Base-by-base conservation (phyloP, 2,113 vertebrate genomes). In the Hippocampus barbouri region DNA sequence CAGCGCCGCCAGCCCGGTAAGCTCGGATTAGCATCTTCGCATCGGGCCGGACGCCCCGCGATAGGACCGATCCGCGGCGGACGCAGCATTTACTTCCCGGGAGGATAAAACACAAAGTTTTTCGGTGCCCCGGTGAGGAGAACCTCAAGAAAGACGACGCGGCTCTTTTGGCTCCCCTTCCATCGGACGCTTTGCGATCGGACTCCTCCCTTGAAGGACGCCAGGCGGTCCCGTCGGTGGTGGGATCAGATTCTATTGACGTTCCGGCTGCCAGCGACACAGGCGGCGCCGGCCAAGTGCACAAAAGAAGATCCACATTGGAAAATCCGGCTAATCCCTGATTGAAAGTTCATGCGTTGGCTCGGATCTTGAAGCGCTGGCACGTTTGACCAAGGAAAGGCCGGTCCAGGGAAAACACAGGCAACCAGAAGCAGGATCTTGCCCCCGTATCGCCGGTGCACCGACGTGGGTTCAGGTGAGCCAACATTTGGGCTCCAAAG, bases 331-430 rank as follows among this genome's bases (percentile, higher is more conserved):
- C 92, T 94, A 93, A 94, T 94, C 93, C 92, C 90, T 92, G 93
- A 93, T 93, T 94, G 92, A 94, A 94, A 94, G 93, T 94, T 93
- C 93, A 93, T 92, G 92, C 92, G 86, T 92, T 94, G 93, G 93
- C 93, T 92, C 89, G 85, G 85, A 91, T 93, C 90, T 92, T 90
- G 91, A 92, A 92, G 91, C 92, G 93, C 91, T 93, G 93, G 93
- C 93, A 93, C 89, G 91, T 93, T 93, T 91, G 91, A 91, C 91
- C 91, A 3, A 88, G 91, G 90, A 91, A 92, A 92, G 90, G 84
- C 83, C 87, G 89, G 88, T 90, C 89, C 89, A 88, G 81, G 75
- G 79, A 83, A 73, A 79, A 78, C 75, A 81, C 79, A 86, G 70
- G 79, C 77, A 80, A 90, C 87, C 89, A 89, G 86, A 89, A 83